Conservation (phyloP, 2,113 vertebrate genomes). For the Channa argus region DNA sequence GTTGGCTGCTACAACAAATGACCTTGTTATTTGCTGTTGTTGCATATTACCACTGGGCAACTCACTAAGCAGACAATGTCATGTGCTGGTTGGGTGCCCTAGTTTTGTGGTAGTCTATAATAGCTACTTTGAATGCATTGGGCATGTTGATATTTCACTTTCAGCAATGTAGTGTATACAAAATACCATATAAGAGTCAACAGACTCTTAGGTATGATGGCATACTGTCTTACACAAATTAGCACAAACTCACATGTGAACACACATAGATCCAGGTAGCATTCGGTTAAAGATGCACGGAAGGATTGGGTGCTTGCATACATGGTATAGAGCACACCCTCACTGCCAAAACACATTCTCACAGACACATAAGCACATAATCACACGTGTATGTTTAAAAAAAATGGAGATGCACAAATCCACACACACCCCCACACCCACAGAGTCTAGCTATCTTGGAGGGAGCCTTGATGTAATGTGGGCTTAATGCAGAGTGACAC, state of each 20-base stretch:
- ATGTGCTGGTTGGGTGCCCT: slow-evolving; percentile 35
- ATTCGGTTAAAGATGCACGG: background rate
- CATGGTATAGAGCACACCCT: background rate
- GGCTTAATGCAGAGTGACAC: slow-evolving; percentile 75
- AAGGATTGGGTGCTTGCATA: background rate
- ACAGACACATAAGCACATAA: background rate
- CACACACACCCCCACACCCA: slow-evolving; percentile 35
- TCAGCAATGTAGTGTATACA: no score
- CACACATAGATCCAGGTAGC: background rate
- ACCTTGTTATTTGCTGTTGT: slow-evolving; percentile 32
- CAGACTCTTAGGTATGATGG: no score
- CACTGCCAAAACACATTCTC: slow-evolving; percentile 6
- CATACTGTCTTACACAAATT: background rate
- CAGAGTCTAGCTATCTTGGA: slow-evolving; percentile 60
- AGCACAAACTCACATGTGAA: background rate
- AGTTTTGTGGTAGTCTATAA: slow-evolving; percentile 14
- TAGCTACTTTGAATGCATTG: slow-evolving; percentile 6
- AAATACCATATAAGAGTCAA: no score
- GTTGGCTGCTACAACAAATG: slow-evolving; percentile 9
- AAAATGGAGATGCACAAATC: slow-evolving; percentile 24
- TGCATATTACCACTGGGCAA: slow-evolving; percentile 13
- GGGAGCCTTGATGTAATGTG: slow-evolving; percentile 58
- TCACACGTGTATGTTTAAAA: background rate
- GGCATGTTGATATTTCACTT: background rate
- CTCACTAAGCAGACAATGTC: slow-evolving; percentile 18